Evolutionary conservation across 2,113 vertebrate genomes (phyloP).

Genomic region (Myotis yumanensis): DNA sequence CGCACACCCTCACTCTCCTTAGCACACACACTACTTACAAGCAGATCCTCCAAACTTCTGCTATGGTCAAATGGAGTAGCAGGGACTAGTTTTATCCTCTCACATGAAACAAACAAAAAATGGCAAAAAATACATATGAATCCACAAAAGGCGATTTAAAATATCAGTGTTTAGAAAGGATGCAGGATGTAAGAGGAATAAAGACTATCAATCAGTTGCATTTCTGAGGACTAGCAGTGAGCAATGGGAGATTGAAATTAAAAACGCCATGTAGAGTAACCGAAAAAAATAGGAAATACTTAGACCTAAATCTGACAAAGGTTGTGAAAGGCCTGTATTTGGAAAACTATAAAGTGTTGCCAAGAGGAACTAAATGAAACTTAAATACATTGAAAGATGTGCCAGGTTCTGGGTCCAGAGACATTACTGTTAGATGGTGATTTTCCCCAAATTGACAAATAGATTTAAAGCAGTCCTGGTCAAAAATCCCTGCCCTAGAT

Average conservation of each 20-base stretch:
- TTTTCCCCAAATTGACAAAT: neutral
- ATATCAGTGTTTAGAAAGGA: neutral
- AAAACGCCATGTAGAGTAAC: neutral
- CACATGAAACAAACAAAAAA: neutral
- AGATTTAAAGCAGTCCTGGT: neutral
- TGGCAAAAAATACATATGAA: neutral
- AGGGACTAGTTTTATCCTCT: neutral
- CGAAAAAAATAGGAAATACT: neutral
- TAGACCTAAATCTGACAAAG: neutral
- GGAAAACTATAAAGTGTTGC: neutral
- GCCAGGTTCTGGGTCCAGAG: neutral
- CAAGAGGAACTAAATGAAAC: neutral
- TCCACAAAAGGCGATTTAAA: neutral
- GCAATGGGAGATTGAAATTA: neutral
- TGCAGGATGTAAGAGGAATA: neutral
- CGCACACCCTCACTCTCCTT: neutral
- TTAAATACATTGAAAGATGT: neutral
- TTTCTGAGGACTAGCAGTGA: neutral
- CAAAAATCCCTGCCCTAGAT: neutral
- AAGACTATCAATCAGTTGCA: neutral
- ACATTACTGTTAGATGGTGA: neutral
- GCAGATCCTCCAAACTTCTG: neutral
- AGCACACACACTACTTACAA: neutral
- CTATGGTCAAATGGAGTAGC: neutral
- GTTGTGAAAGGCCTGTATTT: neutral